Evolutionary conservation across 2,888 invertebrate species (phyloP).

Genomic region (Eupeodes luniger): DNA sequence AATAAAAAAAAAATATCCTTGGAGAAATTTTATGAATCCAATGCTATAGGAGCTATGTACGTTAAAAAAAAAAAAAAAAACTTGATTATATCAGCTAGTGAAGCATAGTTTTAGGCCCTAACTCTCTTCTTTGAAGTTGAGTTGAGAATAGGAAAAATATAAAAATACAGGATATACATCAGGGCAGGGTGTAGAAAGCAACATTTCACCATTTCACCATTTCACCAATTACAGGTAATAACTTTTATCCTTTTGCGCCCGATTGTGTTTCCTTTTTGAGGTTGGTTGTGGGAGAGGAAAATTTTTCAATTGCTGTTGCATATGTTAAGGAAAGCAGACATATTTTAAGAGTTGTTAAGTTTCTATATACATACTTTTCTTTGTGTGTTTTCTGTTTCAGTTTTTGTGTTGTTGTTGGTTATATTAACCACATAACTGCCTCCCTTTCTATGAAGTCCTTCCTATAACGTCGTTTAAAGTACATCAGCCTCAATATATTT

Average conservation of each 20-base stretch:
- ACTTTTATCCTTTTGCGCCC: conserved; percentile 45
- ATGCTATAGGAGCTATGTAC: conserved; percentile 10
- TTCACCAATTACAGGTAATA: conserved; percentile 73
- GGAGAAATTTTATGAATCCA: conserved; percentile 71
- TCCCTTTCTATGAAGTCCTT: background rate
- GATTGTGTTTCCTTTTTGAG: conserved; percentile 56
- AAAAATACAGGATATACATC: conserved; percentile 40
- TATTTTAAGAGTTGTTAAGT: conserved; percentile 24
- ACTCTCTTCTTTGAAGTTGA: conserved; percentile 11
- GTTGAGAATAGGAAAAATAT: conserved; percentile 26
- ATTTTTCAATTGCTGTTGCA: conserved; percentile 58
- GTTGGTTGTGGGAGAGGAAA: conserved; percentile 5
- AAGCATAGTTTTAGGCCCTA: conserved; percentile 44
- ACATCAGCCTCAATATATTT: conserved; percentile 49
- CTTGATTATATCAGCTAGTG: conserved; percentile 63
- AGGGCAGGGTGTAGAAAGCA: conserved; percentile 53
- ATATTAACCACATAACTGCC: background rate
- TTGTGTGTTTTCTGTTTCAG: no score
- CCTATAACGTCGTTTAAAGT: conserved; percentile 15
- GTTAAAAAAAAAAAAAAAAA: conserved; percentile 49
- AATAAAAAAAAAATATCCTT: conserved; percentile 53
- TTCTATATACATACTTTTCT: background rate
- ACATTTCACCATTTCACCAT: conserved; percentile 75
- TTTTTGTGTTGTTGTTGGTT: no score
- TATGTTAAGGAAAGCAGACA: conserved; percentile 18